Conservation (phyloP, 1,140 invertebrate genomes). For the Drosophila subobscura region DNA sequence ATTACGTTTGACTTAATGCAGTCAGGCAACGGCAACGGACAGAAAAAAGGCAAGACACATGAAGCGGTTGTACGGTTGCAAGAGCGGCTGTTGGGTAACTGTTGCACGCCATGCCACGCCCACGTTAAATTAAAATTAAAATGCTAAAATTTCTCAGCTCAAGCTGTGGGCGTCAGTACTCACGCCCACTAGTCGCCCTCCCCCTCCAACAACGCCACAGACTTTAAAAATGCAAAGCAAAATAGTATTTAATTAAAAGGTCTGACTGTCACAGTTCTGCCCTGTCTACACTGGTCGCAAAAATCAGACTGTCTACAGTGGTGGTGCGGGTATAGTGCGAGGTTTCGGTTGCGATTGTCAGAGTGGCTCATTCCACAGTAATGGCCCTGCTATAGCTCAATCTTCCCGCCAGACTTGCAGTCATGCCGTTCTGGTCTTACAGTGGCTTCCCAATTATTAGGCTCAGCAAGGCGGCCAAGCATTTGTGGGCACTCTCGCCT, state of each 20-base stretch:
- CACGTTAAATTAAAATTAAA: constrained; percentile 79
- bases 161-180: constrained; percentile 52
- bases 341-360: constrained; percentile 6
- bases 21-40: constrained; percentile 16
- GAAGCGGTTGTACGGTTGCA: neutral
- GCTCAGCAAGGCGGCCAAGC: constrained; percentile 19
- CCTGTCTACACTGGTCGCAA: constrained; percentile 3
- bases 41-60: constrained; percentile 2
- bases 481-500: constrained; percentile 30
- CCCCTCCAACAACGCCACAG: constrained; percentile 33
- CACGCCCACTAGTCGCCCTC: constrained; percentile 32
- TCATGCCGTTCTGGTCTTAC: constrained; percentile 4
- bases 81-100: constrained; percentile 45
- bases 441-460: constrained; percentile 13
- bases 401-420: neutral
- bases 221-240: constrained; percentile 75
- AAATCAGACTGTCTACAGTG: constrained; percentile 48
- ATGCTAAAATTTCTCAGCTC: constrained; percentile 75
- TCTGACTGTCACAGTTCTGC: constrained; percentile 31
- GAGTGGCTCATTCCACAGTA: constrained; percentile 5
- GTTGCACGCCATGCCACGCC: constrained; percentile 75
- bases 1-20: constrained; percentile 82
- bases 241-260: constrained; percentile 82
- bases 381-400: too few species aligned
- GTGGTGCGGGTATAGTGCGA: constrained; percentile 29